These are phyloP conservation scores for Callyntrura sp. DNA, from an alignment of 2,888 invertebrate genomes.

Conservation along the genomic window DNA sequence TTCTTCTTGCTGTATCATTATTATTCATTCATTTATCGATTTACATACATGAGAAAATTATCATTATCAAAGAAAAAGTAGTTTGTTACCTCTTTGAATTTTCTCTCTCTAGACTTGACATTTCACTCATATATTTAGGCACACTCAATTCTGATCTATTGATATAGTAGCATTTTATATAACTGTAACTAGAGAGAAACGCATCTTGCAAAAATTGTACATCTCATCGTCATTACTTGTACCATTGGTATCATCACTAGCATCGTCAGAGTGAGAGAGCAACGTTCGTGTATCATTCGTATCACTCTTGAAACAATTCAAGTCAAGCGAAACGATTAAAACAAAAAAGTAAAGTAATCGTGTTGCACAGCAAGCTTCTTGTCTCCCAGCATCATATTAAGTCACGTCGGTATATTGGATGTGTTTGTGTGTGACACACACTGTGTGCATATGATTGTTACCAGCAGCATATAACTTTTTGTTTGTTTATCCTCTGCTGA, in stretches of 20 bases:
- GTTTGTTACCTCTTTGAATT: slow-evolving; percentile 4
- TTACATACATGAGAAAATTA: slow-evolving; percentile 46
- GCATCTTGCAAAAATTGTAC: too few relatives aligned
- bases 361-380: slow-evolving; percentile 35
- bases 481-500: too few relatives aligned
- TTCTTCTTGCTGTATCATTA: slow-evolving; percentile 8
- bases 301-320: slow-evolving; percentile 14
- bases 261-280: too few relatives aligned
- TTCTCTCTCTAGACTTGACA: not conserved
- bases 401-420: too few relatives aligned
- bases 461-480: not conserved
- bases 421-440: not conserved
- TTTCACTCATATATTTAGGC: slow-evolving; percentile 1
- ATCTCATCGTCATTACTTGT: too few relatives aligned
- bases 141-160: too few relatives aligned
- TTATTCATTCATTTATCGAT: slow-evolving; percentile 48
- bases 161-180: not conserved
- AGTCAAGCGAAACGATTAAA: slow-evolving; percentile 25
- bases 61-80: slow-evolving; percentile 14
- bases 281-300: not conserved
- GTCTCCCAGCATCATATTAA: too few relatives aligned
- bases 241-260: not conserved
- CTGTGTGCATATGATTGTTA: not conserved
- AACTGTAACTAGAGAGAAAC: too few relatives aligned
- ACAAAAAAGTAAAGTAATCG: slow-evolving; percentile 4